Conservation (phyloP, 2,797 vertebrate species). For the Delichon dasypus region DNA sequence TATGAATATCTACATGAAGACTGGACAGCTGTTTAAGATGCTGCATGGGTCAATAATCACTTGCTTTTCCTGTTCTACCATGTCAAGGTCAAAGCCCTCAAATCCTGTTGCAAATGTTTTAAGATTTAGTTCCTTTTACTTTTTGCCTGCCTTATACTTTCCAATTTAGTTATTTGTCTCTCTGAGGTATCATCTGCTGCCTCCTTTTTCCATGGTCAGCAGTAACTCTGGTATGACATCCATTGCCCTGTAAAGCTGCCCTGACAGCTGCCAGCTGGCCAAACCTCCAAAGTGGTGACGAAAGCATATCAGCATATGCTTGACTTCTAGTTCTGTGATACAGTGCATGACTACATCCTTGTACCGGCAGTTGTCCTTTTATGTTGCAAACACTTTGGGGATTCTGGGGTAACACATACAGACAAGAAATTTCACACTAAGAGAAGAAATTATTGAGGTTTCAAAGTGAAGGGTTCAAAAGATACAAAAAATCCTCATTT, state of each 20-base stretch:
- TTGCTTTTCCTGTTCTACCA: neutral
- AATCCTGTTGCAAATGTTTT: neutral
- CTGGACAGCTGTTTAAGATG: neutral
- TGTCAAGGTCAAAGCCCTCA: neutral
- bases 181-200: neutral
- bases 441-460: neutral
- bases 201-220: neutral
- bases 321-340: neutral
- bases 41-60: neutral
- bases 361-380: neutral
- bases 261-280: neutral
- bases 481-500: neutral
- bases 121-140: neutral
- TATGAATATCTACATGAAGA: neutral
- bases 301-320: neutral
- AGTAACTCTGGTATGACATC: neutral
- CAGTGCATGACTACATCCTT: neutral
- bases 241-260: neutral
- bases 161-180: neutral
- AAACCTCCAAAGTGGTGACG: neutral
- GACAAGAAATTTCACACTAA: neutral
- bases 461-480: neutral
- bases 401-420: neutral
- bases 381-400: neutral
- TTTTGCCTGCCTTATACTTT: neutral